Evolutionary conservation across 2,113 vertebrate genomes (phyloP).

Genomic region (Rhipidura dahli): DNA sequence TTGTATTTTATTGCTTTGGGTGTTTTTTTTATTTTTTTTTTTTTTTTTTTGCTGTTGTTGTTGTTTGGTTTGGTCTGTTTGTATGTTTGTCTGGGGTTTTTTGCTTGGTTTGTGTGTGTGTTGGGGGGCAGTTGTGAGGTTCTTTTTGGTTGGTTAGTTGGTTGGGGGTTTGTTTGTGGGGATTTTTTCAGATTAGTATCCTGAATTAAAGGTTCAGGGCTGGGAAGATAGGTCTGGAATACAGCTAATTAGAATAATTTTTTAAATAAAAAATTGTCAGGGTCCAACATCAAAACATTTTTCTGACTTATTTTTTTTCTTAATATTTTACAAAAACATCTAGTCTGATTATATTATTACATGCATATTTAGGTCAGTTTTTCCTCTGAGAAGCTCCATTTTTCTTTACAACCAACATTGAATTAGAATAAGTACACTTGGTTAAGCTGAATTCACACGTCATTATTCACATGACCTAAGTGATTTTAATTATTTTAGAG

Average conservation of each 20-base stretch:
- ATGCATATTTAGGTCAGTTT: not conserved
- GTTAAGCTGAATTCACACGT: not conserved
- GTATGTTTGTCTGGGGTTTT: accelerated
- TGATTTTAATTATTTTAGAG: not conserved
- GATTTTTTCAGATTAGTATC: not conserved
- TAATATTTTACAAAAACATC: not conserved
- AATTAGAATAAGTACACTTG: not conserved
- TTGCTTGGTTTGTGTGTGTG: not conserved
- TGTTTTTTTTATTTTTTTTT: accelerated
- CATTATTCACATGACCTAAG: not conserved
- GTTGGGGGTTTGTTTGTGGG: not conserved
- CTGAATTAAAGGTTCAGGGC: not conserved
- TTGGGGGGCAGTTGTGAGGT: not conserved
- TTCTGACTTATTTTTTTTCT: not conserved
- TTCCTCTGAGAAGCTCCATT: not conserved
- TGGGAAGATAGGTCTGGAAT: not conserved
- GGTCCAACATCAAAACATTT: too few relatives aligned
- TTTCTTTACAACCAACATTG: not conserved
- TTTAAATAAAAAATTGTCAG: too few relatives aligned
- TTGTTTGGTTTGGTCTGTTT: not conserved
- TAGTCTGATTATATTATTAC: not conserved
- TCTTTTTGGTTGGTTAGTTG: not conserved
- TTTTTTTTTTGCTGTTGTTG: too few relatives aligned
- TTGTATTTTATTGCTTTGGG: not conserved
- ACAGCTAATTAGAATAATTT: not conserved